Evolutionary conservation across 2,888 invertebrate genomes (phyloP).

Genomic region (Teleiodes luculella): DNA sequence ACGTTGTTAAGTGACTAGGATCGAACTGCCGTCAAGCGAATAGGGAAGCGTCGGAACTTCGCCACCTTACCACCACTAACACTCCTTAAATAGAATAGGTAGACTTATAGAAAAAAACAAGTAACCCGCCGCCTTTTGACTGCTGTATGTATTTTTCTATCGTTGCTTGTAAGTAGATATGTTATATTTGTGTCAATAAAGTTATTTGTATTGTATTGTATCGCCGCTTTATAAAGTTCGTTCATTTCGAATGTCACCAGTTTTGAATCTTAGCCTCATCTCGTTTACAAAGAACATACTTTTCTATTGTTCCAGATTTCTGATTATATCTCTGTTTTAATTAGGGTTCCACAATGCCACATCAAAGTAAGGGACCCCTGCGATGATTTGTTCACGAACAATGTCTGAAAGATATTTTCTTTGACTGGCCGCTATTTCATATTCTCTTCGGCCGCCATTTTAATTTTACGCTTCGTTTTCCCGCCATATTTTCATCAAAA

Average conservation of each 20-base stretch:
- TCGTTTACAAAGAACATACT: neutral
- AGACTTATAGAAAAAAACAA: too few relatives aligned
- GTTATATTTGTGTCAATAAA: too few relatives aligned
- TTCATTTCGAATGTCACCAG: neutral
- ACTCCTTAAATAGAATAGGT: too few relatives aligned
- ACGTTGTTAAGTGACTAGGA: too few relatives aligned
- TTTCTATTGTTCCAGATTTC: constrained; percentile 1
- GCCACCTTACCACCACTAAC: too few relatives aligned
- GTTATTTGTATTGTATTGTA: too few relatives aligned
- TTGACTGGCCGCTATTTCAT: neutral
- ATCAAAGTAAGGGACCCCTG: neutral
- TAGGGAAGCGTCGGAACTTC: too few relatives aligned
- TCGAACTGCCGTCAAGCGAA: too few relatives aligned
- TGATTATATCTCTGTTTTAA: constrained; percentile 5
- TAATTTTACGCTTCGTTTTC: neutral
- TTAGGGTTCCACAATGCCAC: constrained; percentile 2
- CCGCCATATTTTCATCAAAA: neutral
- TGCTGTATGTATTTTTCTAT: too few relatives aligned
- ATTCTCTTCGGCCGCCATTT: neutral
- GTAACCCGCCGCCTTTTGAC: too few relatives aligned
- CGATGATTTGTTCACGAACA: neutral
- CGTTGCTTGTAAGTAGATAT: too few relatives aligned
- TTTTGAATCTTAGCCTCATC: neutral
- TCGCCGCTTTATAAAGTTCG: too few relatives aligned
- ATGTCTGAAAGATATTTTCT: neutral